These are phyloP conservation scores for Erannis defoliaria DNA, from an alignment of 2,888 invertebrate genomes.

Conservation along the genomic window DNA sequence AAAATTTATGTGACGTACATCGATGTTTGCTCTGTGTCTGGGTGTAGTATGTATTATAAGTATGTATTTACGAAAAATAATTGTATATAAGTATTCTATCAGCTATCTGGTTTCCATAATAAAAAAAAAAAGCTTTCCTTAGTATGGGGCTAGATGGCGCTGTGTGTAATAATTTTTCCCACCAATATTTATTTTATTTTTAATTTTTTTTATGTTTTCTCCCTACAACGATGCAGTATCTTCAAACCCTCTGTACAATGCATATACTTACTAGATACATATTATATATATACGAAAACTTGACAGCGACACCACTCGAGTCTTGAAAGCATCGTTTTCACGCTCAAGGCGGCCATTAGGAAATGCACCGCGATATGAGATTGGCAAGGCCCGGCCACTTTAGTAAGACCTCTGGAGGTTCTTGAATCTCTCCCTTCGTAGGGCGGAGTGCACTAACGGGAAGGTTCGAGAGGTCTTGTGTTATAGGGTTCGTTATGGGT, in stretches of 20 bases:
- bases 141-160: too few species aligned
- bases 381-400: conserved; percentile 14
- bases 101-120: too few species aligned
- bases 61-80: too few species aligned
- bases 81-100: too few species aligned
- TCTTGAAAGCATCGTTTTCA: conserved; percentile 30
- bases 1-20: too few species aligned
- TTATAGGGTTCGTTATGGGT: conserved; percentile 3
- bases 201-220: too few species aligned
- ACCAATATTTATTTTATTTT: too few species aligned
- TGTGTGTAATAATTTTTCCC: too few species aligned
- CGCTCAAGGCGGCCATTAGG: conserved; percentile 25
- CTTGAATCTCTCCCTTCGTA: conserved; percentile 15
- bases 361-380: conserved; percentile 29
- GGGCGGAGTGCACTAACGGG: conserved; percentile 4
- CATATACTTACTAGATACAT: background rate
- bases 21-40: too few species aligned
- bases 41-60: too few species aligned
- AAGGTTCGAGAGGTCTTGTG: conserved; percentile 18
- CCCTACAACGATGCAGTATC: background rate
- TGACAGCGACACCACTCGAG: conserved; percentile 20
- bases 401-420: conserved; percentile 12
- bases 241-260: background rate
- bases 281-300: conserved; percentile 24
- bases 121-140: too few species aligned